These are phyloP conservation scores for Ciconia nigra DNA, from an alignment of 2,797 vertebrate genomes.

Conservation along the genomic window DNA sequence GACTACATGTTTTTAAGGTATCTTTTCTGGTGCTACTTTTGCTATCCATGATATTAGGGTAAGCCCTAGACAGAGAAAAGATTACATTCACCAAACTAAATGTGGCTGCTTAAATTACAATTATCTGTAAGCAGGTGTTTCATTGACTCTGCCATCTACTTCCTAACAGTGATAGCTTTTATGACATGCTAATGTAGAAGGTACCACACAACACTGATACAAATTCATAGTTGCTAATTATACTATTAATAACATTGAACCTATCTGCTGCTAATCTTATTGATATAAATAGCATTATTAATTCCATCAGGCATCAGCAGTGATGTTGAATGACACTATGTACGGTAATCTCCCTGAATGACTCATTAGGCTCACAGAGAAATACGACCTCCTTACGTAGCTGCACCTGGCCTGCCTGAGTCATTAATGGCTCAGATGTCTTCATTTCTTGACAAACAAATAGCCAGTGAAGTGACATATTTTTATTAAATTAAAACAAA, in stretches of 20 bases:
- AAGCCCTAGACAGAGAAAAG: neutral
- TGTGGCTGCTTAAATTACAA: neutral
- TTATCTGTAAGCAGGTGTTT: constrained; percentile 16
- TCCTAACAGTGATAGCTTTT: neutral
- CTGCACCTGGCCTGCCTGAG: constrained; percentile 3
- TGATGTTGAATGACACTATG: constrained; percentile 24
- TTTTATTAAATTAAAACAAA: neutral
- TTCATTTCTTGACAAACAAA: constrained; percentile 4
- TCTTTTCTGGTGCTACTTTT: neutral
- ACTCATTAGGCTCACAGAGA: constrained; percentile 16
- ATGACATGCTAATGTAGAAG: neutral
- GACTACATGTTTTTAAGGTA: neutral
- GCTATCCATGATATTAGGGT: neutral
- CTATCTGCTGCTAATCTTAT: constrained; percentile 29
- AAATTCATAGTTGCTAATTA: constrained; percentile 33
- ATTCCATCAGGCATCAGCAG: constrained; percentile 4
- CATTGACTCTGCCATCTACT: neutral
- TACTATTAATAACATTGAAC: constrained; percentile 29
- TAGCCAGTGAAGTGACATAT: neutral
- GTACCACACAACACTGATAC: neutral
- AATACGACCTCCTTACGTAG: neutral
- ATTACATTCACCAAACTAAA: neutral
- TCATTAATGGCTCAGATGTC: neutral
- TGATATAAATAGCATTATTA: constrained; percentile 51
- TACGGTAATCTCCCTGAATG: neutral